Percentiles rank a stretch among this genome's conserved stretches.
Evolutionary conservation across 2,797 vertebrate species (phyloP).

Genomic region (Arvicola amphibius): DNA sequence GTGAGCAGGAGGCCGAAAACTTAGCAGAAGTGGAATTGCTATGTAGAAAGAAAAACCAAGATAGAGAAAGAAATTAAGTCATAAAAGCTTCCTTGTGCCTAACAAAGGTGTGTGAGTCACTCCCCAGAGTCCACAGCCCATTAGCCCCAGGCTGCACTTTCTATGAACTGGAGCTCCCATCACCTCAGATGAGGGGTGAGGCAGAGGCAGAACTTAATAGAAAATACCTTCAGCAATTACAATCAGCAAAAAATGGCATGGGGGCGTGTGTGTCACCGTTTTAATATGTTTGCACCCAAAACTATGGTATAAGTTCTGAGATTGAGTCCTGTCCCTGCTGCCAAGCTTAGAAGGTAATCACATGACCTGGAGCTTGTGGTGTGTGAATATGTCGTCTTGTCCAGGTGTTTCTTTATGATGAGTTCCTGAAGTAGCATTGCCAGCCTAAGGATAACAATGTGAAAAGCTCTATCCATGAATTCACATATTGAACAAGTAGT

Average conservation of each 20-base stretch:
- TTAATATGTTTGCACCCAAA: background rate
- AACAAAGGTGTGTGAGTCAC: background rate
- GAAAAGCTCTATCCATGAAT: background rate
- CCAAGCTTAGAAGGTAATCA: background rate
- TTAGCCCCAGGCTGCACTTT: background rate
- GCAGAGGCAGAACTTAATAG: background rate
- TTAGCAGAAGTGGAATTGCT: background rate
- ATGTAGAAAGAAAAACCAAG: too few species aligned
- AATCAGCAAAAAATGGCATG: background rate
- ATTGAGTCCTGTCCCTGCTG: background rate
- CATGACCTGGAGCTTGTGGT: background rate
- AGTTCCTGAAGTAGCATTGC: background rate
- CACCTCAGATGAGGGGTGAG: background rate
- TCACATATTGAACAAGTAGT: background rate
- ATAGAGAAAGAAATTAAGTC: background rate
- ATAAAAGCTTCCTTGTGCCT: background rate
- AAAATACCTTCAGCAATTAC: background rate
- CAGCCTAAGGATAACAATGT: background rate
- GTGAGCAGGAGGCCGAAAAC: background rate
- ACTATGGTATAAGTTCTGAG: constrained; percentile 45
- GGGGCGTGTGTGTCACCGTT: background rate
- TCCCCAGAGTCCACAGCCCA: background rate
- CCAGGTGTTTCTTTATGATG: constrained; percentile 5
- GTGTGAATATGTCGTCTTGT: background rate
- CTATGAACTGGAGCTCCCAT: background rate